Conservation (phyloP, 1,140 invertebrate genomes). For the Branchinecta lynchi region DNA sequence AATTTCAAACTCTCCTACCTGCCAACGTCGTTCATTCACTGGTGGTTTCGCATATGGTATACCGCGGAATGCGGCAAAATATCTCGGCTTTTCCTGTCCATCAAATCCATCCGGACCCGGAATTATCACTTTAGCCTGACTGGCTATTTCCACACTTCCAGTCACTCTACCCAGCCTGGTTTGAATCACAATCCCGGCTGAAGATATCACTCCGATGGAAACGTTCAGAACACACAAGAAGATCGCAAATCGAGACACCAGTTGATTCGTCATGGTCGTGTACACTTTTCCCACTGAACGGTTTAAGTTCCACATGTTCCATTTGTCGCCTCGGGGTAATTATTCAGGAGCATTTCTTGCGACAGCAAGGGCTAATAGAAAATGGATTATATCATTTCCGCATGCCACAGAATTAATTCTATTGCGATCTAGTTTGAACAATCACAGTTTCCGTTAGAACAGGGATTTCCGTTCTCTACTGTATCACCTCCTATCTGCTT, state of each 20-base stretch:
- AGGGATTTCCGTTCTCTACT: no score
- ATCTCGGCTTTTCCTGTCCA: slow-evolving; percentile 21
- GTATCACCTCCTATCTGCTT: no score
- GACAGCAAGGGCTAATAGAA: no score
- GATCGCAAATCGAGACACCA: neutral
- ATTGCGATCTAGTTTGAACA: no score
- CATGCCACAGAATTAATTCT: no score
- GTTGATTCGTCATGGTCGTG: neutral
- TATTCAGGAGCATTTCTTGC: neutral
- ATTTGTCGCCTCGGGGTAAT: neutral
- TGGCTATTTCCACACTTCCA: neutral
- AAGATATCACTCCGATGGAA: neutral
- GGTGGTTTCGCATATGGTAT: slow-evolving; percentile 51
- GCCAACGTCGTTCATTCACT: slow-evolving; percentile 41
- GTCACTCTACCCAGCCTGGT: neutral
- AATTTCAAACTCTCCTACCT: slow-evolving; percentile 28
- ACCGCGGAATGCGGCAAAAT: slow-evolving; percentile 43
- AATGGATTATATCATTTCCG: no score
- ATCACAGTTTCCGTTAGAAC: no score
- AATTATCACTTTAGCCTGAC: neutral
- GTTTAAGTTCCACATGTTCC: neutral
- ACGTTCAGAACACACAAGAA: neutral
- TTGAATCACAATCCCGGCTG: neutral
- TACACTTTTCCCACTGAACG: neutral
- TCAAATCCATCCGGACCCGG: neutral